Conservation (phyloP, 2,797 vertebrate genomes). For the Sebastes iracundus region DNA sequence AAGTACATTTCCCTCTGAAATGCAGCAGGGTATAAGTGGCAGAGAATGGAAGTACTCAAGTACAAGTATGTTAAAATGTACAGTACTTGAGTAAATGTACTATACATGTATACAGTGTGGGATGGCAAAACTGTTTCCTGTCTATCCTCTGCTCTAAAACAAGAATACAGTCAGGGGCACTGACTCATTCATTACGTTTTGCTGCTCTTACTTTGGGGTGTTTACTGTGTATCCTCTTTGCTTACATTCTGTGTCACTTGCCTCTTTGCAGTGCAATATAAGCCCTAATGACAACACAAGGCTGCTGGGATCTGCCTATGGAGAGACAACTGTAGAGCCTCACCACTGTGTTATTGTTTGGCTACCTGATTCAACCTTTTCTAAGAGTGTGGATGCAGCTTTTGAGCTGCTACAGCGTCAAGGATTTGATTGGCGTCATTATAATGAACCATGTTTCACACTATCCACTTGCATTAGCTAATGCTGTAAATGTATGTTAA, state of each 20-base stretch:
- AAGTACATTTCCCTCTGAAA: background rate
- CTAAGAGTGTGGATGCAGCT: background rate
- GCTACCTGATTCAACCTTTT: background rate
- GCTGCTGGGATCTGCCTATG: background rate
- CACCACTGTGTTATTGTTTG: background rate
- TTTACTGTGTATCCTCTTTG: constrained; percentile 22
- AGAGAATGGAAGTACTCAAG: background rate
- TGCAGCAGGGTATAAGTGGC: background rate
- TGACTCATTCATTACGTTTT: constrained; percentile 2
- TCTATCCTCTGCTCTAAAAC: background rate
- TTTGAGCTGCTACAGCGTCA: background rate
- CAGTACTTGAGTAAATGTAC: background rate
- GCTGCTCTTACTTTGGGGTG: background rate
- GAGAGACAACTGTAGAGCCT: background rate
- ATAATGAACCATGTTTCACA: background rate
- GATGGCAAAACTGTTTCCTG: background rate
- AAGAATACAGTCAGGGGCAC: background rate
- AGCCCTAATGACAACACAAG: constrained; percentile 29
- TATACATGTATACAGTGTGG: background rate
- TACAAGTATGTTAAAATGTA: background rate
- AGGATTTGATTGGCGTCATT: constrained; percentile 27
- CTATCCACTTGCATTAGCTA: background rate
- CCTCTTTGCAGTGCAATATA: background rate
- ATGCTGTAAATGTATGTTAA: background rate
- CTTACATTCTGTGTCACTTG: constrained; percentile 8